Percentiles rank a stretch among this genome's conserved stretches.
Evolutionary conservation across 2,797 vertebrate genomes (phyloP).

Genomic region (Naso thynnoides): DNA sequence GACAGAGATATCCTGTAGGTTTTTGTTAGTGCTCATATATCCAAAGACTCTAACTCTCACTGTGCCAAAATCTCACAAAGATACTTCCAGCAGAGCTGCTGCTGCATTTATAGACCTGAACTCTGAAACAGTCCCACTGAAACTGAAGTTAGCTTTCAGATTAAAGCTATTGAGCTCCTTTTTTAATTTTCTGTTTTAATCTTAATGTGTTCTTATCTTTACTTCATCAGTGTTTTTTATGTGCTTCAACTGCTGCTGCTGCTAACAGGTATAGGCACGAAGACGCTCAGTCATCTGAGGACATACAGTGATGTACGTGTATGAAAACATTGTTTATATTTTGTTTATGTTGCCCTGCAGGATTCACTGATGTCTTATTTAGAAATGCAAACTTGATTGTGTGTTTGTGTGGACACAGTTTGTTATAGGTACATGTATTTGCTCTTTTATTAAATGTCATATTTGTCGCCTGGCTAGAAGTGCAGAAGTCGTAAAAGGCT

Average conservation of each 20-base stretch:
- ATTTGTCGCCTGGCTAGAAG: not conserved
- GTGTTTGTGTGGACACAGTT: not conserved
- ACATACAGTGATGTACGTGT: too few relatives aligned
- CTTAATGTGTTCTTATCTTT: not conserved
- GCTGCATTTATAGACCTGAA: not conserved
- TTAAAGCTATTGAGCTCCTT: constrained; percentile 9
- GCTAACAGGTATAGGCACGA: not conserved
- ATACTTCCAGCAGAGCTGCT: not conserved
- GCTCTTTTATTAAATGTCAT: not conserved
- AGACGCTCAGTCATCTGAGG: not conserved
- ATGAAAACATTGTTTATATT: not conserved
- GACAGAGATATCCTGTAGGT: too few relatives aligned
- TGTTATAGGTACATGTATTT: not conserved
- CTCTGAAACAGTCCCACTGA: not conserved
- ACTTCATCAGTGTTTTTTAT: not conserved
- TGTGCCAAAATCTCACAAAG: not conserved
- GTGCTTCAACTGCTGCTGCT: not conserved
- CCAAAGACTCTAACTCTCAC: not conserved
- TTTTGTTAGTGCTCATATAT: not conserved
- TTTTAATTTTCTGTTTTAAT: not conserved
- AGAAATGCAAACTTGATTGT: not conserved
- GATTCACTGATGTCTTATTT: not conserved
- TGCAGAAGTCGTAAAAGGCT: too few relatives aligned
- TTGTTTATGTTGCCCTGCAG: not conserved
- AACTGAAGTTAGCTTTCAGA: constrained; percentile 3